phyloP scores from a whole-genome alignment of 2,797 vertebrate genomes.

The Neosilurus hyrtlii region DNA sequence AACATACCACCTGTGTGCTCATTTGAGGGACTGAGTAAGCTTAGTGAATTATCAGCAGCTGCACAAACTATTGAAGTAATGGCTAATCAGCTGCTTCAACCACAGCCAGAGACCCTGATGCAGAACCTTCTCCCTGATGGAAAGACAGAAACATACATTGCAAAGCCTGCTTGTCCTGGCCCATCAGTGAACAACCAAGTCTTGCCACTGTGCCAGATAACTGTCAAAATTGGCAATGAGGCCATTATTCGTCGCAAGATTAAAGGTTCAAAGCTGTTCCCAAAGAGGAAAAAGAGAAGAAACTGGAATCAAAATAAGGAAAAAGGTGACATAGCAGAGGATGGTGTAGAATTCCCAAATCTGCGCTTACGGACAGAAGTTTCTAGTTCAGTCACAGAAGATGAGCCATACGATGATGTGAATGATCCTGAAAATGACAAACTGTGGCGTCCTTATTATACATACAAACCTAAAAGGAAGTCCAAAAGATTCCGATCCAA shows the following conservation, averaged over 20 bases:
- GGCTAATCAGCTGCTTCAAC: conserved; percentile 72
- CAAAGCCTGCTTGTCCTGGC: conserved; percentile 93
- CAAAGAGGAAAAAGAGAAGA: conserved; percentile 73
- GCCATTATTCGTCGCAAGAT: conserved; percentile 93
- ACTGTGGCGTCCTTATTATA: conserved; percentile 96
- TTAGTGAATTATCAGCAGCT: conserved; percentile 74
- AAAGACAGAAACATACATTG: conserved; percentile 95
- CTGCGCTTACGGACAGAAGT: conserved; percentile 66
- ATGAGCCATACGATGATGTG: conserved; percentile 80
- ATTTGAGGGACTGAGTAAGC: conserved; percentile 73
- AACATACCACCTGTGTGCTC: conserved; percentile 61
- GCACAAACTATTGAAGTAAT: conserved; percentile 76
- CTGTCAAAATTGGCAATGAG: conserved; percentile 96
- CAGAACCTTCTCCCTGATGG: conserved; percentile 69
- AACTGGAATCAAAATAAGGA: conserved; percentile 56
- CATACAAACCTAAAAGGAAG: conserved; percentile 97
- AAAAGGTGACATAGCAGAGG: conserved; percentile 65
- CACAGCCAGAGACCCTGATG: conserved; percentile 66
- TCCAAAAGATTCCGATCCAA: conserved; percentile 83
- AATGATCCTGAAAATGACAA: conserved; percentile 92
- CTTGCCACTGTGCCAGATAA: conserved; percentile 95
- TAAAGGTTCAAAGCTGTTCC: conserved; percentile 91
- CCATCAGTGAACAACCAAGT: conserved; percentile 84
- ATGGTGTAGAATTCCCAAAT: conserved; percentile 65
- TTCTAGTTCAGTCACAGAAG: conserved; percentile 52